A percentile compares a stretch with the other conserved stretches of the same genome.
Conservation (phyloP, 2,797 vertebrate species). For the Epinephelus awoara region DNA sequence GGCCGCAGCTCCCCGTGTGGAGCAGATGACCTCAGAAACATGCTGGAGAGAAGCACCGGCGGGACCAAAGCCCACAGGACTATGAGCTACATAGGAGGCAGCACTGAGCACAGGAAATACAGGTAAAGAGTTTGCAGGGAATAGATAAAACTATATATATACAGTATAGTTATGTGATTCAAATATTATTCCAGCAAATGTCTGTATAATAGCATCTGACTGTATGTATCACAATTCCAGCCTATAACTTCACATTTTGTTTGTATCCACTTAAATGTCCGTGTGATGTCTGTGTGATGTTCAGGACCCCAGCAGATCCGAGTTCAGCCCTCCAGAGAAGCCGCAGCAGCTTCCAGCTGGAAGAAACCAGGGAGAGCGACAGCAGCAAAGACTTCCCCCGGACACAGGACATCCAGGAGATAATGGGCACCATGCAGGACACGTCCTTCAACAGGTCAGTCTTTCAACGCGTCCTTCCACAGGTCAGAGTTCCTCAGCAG, state of each 20-base stretch:
- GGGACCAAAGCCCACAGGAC: slow-evolving; percentile 71
- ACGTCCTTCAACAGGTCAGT: slow-evolving; percentile 66
- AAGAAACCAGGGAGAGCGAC: slow-evolving; percentile 58
- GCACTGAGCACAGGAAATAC: slow-evolving; percentile 66
- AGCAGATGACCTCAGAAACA: slow-evolving; percentile 82
- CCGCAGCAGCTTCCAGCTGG: slow-evolving; percentile 90
- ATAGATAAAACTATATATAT: background rate
- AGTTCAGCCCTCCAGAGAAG: slow-evolving; percentile 86
- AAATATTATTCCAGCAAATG: background rate
- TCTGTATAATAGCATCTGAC: background rate
- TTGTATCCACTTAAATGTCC: too few relatives aligned
- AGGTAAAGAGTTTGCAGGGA: slow-evolving; percentile 43
- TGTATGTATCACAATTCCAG: background rate
- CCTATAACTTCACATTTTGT: background rate
- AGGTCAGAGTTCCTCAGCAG: too few relatives aligned
- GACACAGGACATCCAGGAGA: slow-evolving; percentile 79
- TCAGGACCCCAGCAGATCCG: slow-evolving; percentile 66
- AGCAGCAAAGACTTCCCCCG: slow-evolving; percentile 56
- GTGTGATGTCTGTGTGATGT: slow-evolving; percentile 19
- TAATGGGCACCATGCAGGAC: slow-evolving; percentile 80
- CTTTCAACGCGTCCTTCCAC: too few relatives aligned
- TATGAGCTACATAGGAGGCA: slow-evolving; percentile 76
- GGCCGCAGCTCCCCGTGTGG: slow-evolving; percentile 66
- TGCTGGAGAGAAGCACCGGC: slow-evolving; percentile 73
- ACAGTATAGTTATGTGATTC: too few relatives aligned